Evolutionary conservation across 2,113 vertebrate species (phyloP), one percentile per base, ranked within the genome.

Genomic region (Platycercus adscitus): DNA sequence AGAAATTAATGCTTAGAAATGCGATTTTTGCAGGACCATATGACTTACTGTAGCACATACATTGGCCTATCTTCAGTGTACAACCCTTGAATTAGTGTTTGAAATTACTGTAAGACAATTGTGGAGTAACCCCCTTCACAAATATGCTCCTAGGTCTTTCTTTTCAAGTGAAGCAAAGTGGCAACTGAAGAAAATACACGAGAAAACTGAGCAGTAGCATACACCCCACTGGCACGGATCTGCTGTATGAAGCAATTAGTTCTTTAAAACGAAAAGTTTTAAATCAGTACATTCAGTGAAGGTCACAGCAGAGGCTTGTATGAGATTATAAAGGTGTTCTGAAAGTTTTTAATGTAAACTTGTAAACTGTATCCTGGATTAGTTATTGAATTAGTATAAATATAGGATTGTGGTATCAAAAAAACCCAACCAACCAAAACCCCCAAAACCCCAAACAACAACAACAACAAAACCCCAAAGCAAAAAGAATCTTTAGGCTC

Each of bases 401-500:
- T 79, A 55, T 7, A 81, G 55, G 4, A 28, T 35, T 73, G 17
- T 7, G 92, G 9, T 58, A 43, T 31, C 33, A 7, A 29, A 46
- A 60, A 47, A 46, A 31, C 3, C 10, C 21, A 49, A 43, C 4
- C 5, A 39, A 35, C 31, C 66, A 66, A 47, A 33, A 19, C 17
- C 25, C 31, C 11, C 11, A 20, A 39, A 49, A 24, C 17, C 33
- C 11, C 28, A 19, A 55, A 37, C 4, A n/a, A 11, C 44, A 31
- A 44, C 43, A 43, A 43, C 14, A 44, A 44, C 16, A 82, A 44
- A 33, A 12, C 8, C 35, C 35, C 20, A 56, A 60, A 10, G 28
- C 1, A 4, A 12, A 8, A 17, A 46, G 7, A 3, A 26, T 12
- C 1, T 9, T 9, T 31, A 17, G 3, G 6, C 13, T 66, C 9